phyloP scores from a whole-genome alignment of 2,113 vertebrate species.

The Chunga burmeisteri region DNA sequence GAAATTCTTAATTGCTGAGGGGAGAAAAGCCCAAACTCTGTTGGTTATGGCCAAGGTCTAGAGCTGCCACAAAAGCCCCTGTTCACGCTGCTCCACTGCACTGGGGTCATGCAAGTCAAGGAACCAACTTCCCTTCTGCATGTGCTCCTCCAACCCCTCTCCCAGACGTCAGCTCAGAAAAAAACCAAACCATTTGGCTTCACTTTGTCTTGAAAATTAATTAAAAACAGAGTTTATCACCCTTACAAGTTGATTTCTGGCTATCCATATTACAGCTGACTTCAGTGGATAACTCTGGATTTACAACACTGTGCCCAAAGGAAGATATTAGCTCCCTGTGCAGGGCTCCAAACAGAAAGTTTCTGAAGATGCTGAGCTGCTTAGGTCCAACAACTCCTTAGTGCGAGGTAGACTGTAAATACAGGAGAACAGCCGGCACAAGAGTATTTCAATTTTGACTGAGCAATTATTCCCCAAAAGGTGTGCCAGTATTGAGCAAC shows the following conservation, averaged over 20 bases:
- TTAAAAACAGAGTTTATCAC: slow-evolving; percentile 27
- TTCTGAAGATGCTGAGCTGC: not conserved
- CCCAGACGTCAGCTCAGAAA: not conserved
- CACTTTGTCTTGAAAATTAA: slow-evolving; percentile 42
- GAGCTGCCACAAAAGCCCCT: not conserved
- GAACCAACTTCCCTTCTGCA: not conserved
- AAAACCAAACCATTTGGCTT: slow-evolving; percentile 42
- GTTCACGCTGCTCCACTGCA: not conserved
- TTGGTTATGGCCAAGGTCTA: not conserved
- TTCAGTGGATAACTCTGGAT: not conserved
- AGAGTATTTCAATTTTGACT: not conserved
- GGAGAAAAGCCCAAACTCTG: not conserved
- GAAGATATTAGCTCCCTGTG: not conserved
- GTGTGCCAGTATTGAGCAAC: not conserved
- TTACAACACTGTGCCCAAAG: not conserved
- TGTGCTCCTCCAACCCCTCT: not conserved
- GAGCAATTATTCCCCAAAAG: not conserved
- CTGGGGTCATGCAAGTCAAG: not conserved
- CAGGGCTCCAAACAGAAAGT: not conserved
- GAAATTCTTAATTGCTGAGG: not conserved
- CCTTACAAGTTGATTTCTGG: not conserved
- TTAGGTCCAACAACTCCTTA: not conserved
- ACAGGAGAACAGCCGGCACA: not conserved
- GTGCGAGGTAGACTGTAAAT: fast-evolving
- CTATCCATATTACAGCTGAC: not conserved